Evolutionary conservation across 2,797 vertebrate genomes (phyloP), one percentile per base, ranked within the genome.

Genomic region (Tadarida brasiliensis): DNA sequence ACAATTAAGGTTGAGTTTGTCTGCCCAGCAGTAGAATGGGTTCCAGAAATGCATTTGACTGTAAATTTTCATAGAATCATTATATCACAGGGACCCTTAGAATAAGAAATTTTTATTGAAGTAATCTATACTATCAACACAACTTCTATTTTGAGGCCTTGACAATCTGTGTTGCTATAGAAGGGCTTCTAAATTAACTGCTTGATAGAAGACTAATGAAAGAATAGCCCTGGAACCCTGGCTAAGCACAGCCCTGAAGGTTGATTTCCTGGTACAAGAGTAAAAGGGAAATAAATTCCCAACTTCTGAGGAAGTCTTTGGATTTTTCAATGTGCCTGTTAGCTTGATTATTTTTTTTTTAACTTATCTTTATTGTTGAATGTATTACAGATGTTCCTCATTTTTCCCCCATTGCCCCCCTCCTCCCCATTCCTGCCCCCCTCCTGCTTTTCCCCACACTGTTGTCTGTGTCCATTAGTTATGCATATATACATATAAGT

Each of bases 21-120:
- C 49, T 93, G 54, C 35, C 39, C 35, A 68, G 24, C 11, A 90
- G 39, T 77, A 91, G n/a, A 90, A 26, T 77, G 44, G 15, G 22
- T 83, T 95, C 30, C 68, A 91, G 56, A 94, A 87, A 49, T 57
- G 44, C 92, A 70, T 81, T 57, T 82, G 56, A 74, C 33, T 56
- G 3, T 94, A 82, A 91, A 19, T 65, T 96, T 94, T 95, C 15
- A 59, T 44, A 90, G 44, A 76, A 80, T 85, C 26, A 87, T 93
- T 83, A 7, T 47, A 83, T 67, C 51, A 65, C 12, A 63, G 61
- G 35, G 61, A 85, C 17, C 4, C 16, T 76, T 44, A 68, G 14
- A 77, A 8, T 76, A 94, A 90, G 81, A 94, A 49, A 20, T 74
- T 74, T 84, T 92, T 86, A 39, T 90, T 17, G 77, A 95, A 51